These are phyloP conservation scores for Iselma pallidipennis DNA, from an alignment of 2,888 invertebrate genomes.

Conservation along the genomic window DNA sequence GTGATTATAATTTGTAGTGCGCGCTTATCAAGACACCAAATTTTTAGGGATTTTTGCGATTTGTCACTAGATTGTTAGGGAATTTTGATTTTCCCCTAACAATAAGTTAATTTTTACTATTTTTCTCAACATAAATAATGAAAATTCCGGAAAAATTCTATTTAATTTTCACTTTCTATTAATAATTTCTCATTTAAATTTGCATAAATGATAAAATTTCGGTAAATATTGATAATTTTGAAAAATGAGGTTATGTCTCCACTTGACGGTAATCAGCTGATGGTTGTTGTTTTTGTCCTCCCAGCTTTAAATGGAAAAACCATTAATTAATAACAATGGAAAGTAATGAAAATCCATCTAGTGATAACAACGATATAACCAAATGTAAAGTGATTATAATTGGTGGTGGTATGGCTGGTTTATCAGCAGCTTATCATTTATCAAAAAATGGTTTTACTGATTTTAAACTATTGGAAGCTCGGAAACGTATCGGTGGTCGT, in stretches of 20 bases:
- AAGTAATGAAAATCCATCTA: slow-evolving; percentile 30
- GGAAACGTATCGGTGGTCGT: slow-evolving; percentile 80
- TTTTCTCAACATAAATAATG: no score
- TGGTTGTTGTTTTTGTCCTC: not conserved
- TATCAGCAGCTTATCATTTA: slow-evolving; percentile 83
- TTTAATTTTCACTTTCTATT: not conserved
- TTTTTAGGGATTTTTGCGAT: no score
- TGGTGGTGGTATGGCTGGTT: slow-evolving; percentile 84
- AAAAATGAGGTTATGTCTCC: not conserved
- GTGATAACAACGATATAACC: slow-evolving; percentile 28
- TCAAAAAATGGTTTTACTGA: slow-evolving; percentile 77
- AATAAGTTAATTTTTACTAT: no score
- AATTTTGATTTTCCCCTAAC: no score
- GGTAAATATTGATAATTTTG: no score
- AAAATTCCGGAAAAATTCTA: no score
- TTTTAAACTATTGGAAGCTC: slow-evolving; percentile 80
- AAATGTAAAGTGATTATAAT: slow-evolving; percentile 76
- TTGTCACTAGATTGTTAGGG: no score
- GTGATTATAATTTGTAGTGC: no score
- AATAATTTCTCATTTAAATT: not conserved
- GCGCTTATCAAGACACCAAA: no score
- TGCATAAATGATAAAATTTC: no score
- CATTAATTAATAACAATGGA: slow-evolving; percentile 30
- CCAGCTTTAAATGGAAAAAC: slow-evolving; percentile 29
- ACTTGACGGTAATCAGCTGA: slow-evolving; percentile 36